phyloP scores from a whole-genome alignment of 2,888 invertebrate species.

The Phania funesta region DNA sequence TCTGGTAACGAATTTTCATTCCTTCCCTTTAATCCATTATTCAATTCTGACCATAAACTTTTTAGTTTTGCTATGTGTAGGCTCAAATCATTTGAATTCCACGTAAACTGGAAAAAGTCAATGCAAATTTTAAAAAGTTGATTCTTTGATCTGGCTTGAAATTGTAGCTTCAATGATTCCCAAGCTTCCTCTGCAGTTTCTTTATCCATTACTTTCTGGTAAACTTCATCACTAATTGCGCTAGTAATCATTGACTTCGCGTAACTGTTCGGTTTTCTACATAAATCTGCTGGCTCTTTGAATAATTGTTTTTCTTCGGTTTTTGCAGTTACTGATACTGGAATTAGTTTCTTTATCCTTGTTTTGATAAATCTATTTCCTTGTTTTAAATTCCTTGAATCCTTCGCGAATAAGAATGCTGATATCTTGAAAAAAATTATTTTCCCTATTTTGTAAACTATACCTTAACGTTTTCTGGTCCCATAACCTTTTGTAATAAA shows the following conservation, averaged over 20 bases:
- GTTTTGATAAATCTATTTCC: constrained; percentile 39
- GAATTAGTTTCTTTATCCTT: constrained; percentile 23
- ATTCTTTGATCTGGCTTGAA: constrained; percentile 72
- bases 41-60: constrained; percentile 71
- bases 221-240: constrained; percentile 72
- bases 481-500: constrained; percentile 3
- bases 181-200: constrained; percentile 73
- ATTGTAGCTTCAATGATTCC: constrained; percentile 69
- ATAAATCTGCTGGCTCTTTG: constrained; percentile 67
- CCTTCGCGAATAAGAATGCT: constrained; percentile 55
- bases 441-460: background rate
- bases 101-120: constrained; percentile 73
- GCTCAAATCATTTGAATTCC: constrained; percentile 71
- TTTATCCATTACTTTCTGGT: constrained; percentile 76
- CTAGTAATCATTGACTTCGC: constrained; percentile 74
- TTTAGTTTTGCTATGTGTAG: constrained; percentile 70
- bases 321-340: constrained; percentile 47
- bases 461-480: background rate
- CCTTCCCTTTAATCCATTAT: constrained; percentile 70
- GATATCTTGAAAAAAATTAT: background rate
- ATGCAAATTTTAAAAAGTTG: constrained; percentile 73
- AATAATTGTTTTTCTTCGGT: constrained; percentile 58
- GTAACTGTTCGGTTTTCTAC: constrained; percentile 74
- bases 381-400: too few relatives aligned
- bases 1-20: constrained; percentile 69